A percentile compares a stretch with the other conserved stretches of the same genome.
Conservation (phyloP, 2,113 vertebrate genomes). For the Colossoma macropomum region DNA sequence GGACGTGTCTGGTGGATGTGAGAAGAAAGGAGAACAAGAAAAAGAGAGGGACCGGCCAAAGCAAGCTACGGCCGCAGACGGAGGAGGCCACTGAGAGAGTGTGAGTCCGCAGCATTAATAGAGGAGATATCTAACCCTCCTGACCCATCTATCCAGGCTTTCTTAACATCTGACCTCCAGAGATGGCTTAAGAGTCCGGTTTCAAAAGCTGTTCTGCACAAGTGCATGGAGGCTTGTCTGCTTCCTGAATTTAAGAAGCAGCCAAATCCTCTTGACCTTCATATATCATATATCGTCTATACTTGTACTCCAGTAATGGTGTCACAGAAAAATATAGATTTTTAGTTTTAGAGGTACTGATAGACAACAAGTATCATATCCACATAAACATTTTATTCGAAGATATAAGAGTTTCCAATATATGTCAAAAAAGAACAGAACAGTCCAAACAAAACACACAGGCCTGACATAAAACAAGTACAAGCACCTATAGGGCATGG, state of each 20-base stretch:
- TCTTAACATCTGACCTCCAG: constrained; percentile 9
- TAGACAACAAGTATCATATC: too few relatives aligned
- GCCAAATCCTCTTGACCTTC: neutral
- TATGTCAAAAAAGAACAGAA: too few relatives aligned
- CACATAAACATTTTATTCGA: too few relatives aligned
- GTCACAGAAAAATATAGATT: neutral
- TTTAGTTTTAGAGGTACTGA: neutral
- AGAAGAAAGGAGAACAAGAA: constrained; percentile 27
- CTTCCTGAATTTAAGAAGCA: neutral
- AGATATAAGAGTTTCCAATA: too few relatives aligned
- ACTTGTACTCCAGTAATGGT: neutral
- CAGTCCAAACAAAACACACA: too few relatives aligned
- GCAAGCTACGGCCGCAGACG: neutral
- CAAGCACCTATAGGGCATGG: too few relatives aligned
- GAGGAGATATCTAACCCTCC: neutral
- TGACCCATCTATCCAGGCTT: neutral
- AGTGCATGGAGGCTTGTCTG: constrained; percentile 6
- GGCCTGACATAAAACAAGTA: too few relatives aligned
- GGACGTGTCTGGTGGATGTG: constrained; percentile 46
- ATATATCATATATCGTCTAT: too few relatives aligned
- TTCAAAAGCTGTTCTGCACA: neutral
- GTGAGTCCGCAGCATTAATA: neutral
- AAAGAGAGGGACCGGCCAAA: constrained; percentile 18
- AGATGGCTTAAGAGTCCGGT: neutral
- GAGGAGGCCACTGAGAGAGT: neutral